Conservation (phyloP, 2,888 invertebrate species). For the Amphipyra tragopoginis region DNA sequence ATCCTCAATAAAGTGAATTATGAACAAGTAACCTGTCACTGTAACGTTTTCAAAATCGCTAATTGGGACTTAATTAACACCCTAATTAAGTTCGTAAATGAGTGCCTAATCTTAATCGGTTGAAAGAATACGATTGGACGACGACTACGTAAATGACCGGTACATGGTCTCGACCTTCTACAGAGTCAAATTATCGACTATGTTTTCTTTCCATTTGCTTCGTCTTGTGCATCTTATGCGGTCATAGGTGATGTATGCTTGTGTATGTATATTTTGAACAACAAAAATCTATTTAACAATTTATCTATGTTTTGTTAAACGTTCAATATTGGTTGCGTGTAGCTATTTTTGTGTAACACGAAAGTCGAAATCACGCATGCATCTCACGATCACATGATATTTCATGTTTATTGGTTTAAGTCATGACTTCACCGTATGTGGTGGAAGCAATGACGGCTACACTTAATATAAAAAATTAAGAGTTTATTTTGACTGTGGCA, state of each 20-base stretch:
- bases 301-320: constrained; percentile 70
- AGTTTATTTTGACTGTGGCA: constrained; percentile 79
- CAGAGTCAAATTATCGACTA: no score
- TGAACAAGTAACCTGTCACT: neutral
- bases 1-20: neutral
- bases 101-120: no score
- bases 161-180: no score
- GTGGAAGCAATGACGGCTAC: constrained; percentile 80
- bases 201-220: neutral
- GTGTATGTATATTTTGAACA: constrained; percentile 55
- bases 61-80: no score
- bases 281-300: constrained; percentile 61
- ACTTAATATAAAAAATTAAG: constrained; percentile 81
- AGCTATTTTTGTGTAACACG: constrained; percentile 77
- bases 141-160: no score
- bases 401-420: constrained; percentile 86
- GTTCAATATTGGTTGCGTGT: constrained; percentile 74
- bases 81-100: no score
- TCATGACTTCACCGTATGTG: constrained; percentile 87
- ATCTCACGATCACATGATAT: constrained; percentile 81
- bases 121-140: no score
- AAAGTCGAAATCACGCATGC: constrained; percentile 78
- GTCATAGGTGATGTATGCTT: constrained; percentile 45
- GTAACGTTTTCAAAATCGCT: neutral
- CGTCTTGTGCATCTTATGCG: constrained; percentile 14